These are phyloP conservation scores for Lagria hirta DNA, from an alignment of 2,888 invertebrate genomes.

Conservation along the genomic window DNA sequence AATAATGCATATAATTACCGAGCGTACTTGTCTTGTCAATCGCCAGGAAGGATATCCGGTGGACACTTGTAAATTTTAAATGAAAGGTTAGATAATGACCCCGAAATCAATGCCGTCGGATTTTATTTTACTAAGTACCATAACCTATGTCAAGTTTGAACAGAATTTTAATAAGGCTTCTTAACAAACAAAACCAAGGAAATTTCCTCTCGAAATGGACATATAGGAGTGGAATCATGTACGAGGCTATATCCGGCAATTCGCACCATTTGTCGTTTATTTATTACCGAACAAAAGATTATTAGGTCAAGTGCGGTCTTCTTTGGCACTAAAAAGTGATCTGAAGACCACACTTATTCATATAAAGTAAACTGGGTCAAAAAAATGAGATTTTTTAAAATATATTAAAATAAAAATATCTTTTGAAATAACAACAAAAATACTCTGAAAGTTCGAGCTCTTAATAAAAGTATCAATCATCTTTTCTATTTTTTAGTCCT, in stretches of 20 bases:
- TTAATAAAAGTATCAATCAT: too few species aligned
- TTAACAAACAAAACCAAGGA: constrained; percentile 29
- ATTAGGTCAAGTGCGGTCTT: constrained; percentile 17
- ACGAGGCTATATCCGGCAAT: constrained; percentile 24
- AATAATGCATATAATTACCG: constrained; percentile 8
- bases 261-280: constrained; percentile 12
- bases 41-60: constrained; percentile 23
- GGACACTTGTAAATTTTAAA: constrained; percentile 15
- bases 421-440: too few species aligned
- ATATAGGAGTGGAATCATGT: constrained; percentile 10
- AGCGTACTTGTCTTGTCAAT: constrained; percentile 18
- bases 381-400: too few species aligned
- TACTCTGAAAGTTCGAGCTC: too few species aligned
- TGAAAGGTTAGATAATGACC: constrained; percentile 20
- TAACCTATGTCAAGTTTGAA: constrained; percentile 22
- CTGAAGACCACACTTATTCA: too few species aligned
- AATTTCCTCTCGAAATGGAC: constrained; percentile 19
- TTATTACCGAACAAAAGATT: constrained; percentile 16
- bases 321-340: too few species aligned
- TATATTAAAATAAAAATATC: too few species aligned
- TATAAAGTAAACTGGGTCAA: too few species aligned
- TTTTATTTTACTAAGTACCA: constrained; percentile 18
- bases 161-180: constrained; percentile 17
- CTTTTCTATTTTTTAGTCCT: too few species aligned
- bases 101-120: constrained; percentile 21